A percentile compares a stretch with the other conserved stretches of the same genome.
These are phyloP conservation scores for Cynoglossus semilaevis DNA, from an alignment of 2,113 vertebrate genomes.

Conservation along the genomic window DNA sequence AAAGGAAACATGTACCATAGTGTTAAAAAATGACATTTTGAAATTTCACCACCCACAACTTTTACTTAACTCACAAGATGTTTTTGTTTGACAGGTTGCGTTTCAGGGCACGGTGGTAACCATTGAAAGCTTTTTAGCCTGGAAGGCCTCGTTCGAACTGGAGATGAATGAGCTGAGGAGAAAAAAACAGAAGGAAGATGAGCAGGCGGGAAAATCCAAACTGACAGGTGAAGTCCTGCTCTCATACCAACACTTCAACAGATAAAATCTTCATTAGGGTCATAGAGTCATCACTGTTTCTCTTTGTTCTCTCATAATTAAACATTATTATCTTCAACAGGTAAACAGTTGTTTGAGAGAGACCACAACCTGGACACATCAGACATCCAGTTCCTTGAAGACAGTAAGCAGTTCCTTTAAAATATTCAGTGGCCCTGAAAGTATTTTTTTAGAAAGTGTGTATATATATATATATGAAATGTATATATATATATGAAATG, in stretches of 20 bases:
- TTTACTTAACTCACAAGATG: not conserved
- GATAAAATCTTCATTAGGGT: not conserved
- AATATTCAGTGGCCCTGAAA: not conserved
- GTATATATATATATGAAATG: no score
- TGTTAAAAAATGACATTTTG: no score
- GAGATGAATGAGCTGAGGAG: slow-evolving; percentile 87
- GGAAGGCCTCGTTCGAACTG: slow-evolving; percentile 91
- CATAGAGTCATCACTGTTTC: no score
- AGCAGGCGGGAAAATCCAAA: slow-evolving; percentile 88
- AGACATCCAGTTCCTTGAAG: slow-evolving; percentile 97
- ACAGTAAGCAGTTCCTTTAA: slow-evolving; percentile 69
- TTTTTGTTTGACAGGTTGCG: slow-evolving; percentile 60
- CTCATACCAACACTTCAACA: not conserved
- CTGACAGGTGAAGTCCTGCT: slow-evolving; percentile 67
- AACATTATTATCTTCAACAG: slow-evolving; percentile 75
- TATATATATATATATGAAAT: no score
- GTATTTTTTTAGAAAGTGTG: no score
- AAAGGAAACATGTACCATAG: no score
- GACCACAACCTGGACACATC: slow-evolving; percentile 98
- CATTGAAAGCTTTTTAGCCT: slow-evolving; percentile 94
- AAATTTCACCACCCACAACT: no score
- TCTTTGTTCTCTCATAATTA: no score
- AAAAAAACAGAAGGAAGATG: slow-evolving; percentile 93
- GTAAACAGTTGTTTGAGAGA: slow-evolving; percentile 95
- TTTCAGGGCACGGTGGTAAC: slow-evolving; percentile 97